Base-by-base conservation (phyloP, 2,113 vertebrate species). In the Paratilapia polleni region DNA sequence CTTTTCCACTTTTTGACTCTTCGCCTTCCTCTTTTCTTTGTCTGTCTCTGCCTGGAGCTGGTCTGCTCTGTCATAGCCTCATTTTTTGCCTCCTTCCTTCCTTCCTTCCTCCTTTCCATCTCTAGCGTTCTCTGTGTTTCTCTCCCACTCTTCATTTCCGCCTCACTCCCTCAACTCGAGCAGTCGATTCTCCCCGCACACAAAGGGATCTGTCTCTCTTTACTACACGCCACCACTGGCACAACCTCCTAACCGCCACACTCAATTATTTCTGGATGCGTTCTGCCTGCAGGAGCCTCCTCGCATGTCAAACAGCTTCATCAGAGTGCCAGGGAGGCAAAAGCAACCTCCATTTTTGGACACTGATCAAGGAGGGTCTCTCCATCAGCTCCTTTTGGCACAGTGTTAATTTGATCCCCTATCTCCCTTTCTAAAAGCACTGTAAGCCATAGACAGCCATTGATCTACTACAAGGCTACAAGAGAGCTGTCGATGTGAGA, bases 291-390 rank as follows among this genome's bases (percentile, higher is more conserved):
- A 83, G 90, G 84, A 87, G 79, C 81, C 84, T 93, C 87, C 77
- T 85, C 77, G 68, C 88, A 91, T 87, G 85, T 88, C 92, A 90
- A 90, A 85, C 88, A 88, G 85, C 52, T 84, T 84, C 88, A 82
- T 83, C 89, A 78, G 81, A 83, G 73, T 11, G 4, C 73, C 6
- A 14, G 20, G 77, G 81, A 88, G 79, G 70, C 58, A 66, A 80
- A 80, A 38, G 66, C 87, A 83, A 75, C 82, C 88, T 78, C 82
- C 38, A 38, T 85, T 78, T 83, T 83, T 92, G 91, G 93, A 91
- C 88, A 28, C 74, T 61, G 87, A 90, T 92, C 84, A 89, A 89
- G 86, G 17, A 86, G 56, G 77, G 84, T 77, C 77, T 87, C 73
- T 86, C 52, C 41, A 73, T 80, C 20, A 28, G 19, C 80, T 88